Percentiles rank a stretch among this genome's conserved stretches.
Conservation (phyloP, 2,888 invertebrate species). For the Pseudococcus longispinus region DNA sequence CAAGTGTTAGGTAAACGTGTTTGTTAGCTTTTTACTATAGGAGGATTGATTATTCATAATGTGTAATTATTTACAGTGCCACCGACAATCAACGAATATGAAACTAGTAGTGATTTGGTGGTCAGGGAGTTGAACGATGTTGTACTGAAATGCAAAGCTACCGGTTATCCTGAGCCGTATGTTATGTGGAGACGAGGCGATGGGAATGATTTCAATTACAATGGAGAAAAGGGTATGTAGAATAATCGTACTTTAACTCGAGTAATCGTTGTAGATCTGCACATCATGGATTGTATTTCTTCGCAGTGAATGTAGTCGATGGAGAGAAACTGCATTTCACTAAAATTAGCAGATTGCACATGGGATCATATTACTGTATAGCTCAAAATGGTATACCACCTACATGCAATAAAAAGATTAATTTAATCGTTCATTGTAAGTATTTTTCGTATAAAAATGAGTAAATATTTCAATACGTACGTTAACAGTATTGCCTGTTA, state of each 20-base stretch:
- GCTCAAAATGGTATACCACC: slow-evolving; percentile 93
- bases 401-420: slow-evolving; percentile 83
- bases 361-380: slow-evolving; percentile 91
- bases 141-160: slow-evolving; percentile 84
- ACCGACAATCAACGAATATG: slow-evolving; percentile 87
- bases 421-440: slow-evolving; percentile 85
- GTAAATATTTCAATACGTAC: not conserved
- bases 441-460: slow-evolving; percentile 60
- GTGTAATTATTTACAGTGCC: slow-evolving; percentile 72
- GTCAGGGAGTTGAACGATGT: slow-evolving; percentile 89
- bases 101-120: slow-evolving; percentile 91
- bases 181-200: slow-evolving; percentile 93
- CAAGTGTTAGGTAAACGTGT: slow-evolving; percentile 83
- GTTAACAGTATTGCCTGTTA: not conserved
- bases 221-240: slow-evolving; percentile 80
- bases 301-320: slow-evolving; percentile 84
- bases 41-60: not conserved
- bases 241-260: not conserved
- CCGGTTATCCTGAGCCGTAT: slow-evolving; percentile 90
- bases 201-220: slow-evolving; percentile 85
- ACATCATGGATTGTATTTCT: not conserved
- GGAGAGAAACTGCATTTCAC: slow-evolving; percentile 84
- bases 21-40: not conserved
- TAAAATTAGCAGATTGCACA: slow-evolving; percentile 88
- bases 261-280: too few relatives aligned